phyloP scores from a whole-genome alignment of 2,797 vertebrate genomes.

The Morus bassanus region DNA sequence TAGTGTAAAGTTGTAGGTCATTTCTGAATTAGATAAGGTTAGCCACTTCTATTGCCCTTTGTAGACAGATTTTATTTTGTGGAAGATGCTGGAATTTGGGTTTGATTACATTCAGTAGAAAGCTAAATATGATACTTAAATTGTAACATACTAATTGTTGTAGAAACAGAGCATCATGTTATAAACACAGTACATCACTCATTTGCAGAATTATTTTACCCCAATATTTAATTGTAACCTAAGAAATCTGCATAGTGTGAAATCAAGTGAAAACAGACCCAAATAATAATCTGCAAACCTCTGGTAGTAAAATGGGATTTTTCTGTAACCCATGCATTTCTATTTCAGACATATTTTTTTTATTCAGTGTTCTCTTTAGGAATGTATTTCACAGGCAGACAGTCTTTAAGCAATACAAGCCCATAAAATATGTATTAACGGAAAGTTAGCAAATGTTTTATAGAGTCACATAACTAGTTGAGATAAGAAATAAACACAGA shows the following conservation, averaged over 20 bases:
- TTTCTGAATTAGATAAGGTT: background rate
- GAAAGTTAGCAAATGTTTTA: background rate
- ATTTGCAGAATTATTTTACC: background rate
- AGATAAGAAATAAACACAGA: background rate
- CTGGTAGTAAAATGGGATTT: background rate
- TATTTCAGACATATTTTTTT: background rate
- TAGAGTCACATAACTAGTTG: background rate
- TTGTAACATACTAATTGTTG: background rate
- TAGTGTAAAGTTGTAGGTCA: background rate
- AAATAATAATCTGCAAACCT: background rate
- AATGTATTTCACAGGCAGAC: background rate
- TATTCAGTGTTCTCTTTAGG: background rate
- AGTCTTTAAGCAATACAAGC: background rate
- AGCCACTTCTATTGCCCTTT: background rate
- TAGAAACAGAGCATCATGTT: background rate
- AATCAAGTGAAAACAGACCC: conserved; percentile 25
- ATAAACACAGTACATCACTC: background rate
- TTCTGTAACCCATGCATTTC: background rate
- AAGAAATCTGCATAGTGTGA: background rate
- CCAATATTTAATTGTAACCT: background rate
- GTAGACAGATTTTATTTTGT: background rate
- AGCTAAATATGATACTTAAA: background rate
- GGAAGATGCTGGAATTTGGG: background rate
- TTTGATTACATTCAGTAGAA: background rate
- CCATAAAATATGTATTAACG: background rate